Evolutionary conservation across 2,888 invertebrate genomes (phyloP), one percentile per base, ranked within the genome.

Genomic region (Rambutsinella grinnellia): DNA sequence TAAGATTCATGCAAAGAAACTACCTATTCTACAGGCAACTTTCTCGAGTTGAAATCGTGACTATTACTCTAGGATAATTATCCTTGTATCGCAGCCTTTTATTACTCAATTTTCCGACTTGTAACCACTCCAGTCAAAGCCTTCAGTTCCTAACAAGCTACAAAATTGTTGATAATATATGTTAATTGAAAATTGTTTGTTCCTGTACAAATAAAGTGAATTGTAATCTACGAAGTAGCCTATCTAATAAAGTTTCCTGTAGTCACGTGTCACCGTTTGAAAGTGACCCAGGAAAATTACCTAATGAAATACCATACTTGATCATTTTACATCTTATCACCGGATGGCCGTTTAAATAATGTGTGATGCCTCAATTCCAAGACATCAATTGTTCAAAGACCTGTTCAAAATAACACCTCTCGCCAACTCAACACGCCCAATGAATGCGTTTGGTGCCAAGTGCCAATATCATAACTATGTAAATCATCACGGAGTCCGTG

Each of bases 371-470:
- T 36, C 58, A 58, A 17, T 56, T 24, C 23, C 17, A 26, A 26
- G 19, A 36, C 58, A 19, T 58, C 58, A 19, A 58, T 58, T 36
- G 36, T 36, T 36, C 13, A 5, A 13, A 36, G 36, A 58, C 58
- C 58, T 36, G 36, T 36, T 58, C 58, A 28, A 58, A 58, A 58
- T 58, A 19, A 58, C 36, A 58, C 58, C 28, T 58, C 24, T 36
- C 21, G 13, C 36, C 10, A 17, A 15, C 19, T 15, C 13, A 36
- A 19, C 58, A 28, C 58, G 58, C 58, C 58, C 58, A 27, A 10
- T 3, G 17, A 58, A 36, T 36, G 36, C 36, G 36, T 36, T 13
- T 36, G 36, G 36, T 36, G 36, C 36, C 36, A 36, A 36, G 36
- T 58, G 58, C 58, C 58, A 58, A 58, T 36, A 58, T 36, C 36